Conservation (phyloP, 1,140 invertebrate species). For the Plectus sambesii region DNA sequence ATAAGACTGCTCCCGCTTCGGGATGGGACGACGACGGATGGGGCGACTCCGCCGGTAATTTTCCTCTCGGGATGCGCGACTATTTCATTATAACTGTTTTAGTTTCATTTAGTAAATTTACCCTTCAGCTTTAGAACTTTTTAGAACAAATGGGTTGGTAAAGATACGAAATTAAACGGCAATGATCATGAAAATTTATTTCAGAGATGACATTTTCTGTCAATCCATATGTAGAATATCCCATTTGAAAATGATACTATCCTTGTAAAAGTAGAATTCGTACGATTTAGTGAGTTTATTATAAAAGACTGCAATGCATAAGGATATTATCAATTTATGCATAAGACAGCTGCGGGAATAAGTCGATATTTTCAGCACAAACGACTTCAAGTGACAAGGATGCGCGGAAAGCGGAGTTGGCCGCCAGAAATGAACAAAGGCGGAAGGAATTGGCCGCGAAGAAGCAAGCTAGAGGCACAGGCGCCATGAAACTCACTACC, state of each 20-base stretch:
- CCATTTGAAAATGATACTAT: slow-evolving; percentile 5
- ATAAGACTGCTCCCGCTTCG: background rate
- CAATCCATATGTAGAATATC: background rate
- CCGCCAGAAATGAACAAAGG: slow-evolving; percentile 21
- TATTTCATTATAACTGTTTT: no score
- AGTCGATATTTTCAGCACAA: background rate
- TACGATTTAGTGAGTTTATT: background rate
- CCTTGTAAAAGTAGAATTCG: background rate
- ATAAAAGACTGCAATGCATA: slow-evolving; percentile 2
- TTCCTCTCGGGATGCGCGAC: background rate
- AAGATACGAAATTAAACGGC: no score
- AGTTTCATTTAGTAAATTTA: no score
- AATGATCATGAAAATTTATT: no score
- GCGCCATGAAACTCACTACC: slow-evolving; percentile 30
- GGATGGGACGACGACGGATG: slow-evolving; percentile 19
- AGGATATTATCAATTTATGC: slow-evolving; percentile 8
- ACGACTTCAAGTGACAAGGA: slow-evolving; percentile 1
- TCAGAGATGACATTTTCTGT: background rate
- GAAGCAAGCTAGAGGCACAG: slow-evolving; percentile 13
- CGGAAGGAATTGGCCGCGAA: slow-evolving; percentile 27
- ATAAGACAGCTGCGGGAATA: no score
- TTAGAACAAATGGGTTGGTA: no score
- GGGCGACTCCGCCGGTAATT: slow-evolving; percentile 11
- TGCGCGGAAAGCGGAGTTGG: slow-evolving; percentile 16
- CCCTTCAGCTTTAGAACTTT: no score